These are phyloP conservation scores for Cryptus viduatorius DNA, from an alignment of 2,888 invertebrate genomes.

Conservation along the genomic window DNA sequence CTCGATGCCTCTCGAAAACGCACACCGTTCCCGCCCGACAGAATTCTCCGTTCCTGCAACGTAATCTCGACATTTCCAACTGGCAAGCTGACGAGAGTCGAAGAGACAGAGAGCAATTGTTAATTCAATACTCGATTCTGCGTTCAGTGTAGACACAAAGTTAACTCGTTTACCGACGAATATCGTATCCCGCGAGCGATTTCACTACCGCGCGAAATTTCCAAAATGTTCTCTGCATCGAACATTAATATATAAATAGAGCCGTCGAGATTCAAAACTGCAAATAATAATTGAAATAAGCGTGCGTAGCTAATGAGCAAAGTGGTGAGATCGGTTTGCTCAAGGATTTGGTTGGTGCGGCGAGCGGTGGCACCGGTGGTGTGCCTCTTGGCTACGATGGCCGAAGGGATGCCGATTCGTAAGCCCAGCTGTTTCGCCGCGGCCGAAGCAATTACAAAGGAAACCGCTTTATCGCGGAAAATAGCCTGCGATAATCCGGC, in stretches of 20 bases:
- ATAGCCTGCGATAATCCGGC: slow-evolving; percentile 80
- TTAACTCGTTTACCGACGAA: background rate
- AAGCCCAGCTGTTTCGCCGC: slow-evolving; percentile 81
- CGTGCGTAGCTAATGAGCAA: slow-evolving; percentile 10
- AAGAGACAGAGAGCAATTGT: slow-evolving; percentile 18
- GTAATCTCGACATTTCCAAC: slow-evolving; percentile 62
- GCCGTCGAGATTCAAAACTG: background rate
- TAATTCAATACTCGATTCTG: slow-evolving; percentile 2
- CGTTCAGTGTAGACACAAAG: background rate
- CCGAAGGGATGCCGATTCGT: slow-evolving; percentile 51
- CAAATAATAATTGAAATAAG: slow-evolving; percentile 8
- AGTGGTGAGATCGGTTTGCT: slow-evolving; percentile 44
- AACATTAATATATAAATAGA: background rate
- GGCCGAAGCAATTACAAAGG: slow-evolving; percentile 82
- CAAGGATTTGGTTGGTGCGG: slow-evolving; percentile 57
- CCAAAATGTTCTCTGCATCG: background rate
- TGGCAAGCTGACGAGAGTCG: slow-evolving; percentile 3
- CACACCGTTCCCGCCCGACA: slow-evolving; percentile 41
- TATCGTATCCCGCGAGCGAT: background rate
- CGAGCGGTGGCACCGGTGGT: background rate
- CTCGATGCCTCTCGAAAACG: slow-evolving; percentile 39
- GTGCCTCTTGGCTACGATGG: slow-evolving; percentile 6
- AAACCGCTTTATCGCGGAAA: slow-evolving; percentile 81
- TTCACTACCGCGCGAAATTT: background rate
- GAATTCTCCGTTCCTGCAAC: slow-evolving; percentile 59